Evolutionary conservation across 2,113 vertebrate genomes (phyloP).

Genomic region (Onychorhynchus coronatus): DNA sequence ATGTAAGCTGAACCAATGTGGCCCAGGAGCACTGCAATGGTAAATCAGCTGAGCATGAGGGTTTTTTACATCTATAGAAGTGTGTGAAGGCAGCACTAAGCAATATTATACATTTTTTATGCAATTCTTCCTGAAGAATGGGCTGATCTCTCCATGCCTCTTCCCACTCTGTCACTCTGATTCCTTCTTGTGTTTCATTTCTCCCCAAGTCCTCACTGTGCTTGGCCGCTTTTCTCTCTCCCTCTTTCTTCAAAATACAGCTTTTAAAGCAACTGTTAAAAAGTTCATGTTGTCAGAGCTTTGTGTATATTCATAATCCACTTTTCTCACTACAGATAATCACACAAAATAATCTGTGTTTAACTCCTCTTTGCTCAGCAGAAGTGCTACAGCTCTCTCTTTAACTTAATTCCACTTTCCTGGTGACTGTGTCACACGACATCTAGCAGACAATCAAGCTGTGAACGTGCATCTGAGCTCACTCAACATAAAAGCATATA

Average conservation of each 20-base stretch:
- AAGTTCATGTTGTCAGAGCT: background rate
- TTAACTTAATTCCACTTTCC: background rate
- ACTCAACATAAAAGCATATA: background rate
- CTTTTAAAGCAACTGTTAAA: background rate
- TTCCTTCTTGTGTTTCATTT: background rate
- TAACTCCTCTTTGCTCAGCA: background rate
- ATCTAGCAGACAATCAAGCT: background rate
- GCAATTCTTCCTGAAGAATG: background rate
- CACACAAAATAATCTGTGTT: background rate
- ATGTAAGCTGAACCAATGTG: background rate
- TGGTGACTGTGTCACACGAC: background rate
- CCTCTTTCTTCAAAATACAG: background rate
- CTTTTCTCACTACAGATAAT: background rate
- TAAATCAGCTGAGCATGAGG: background rate
- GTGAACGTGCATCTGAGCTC: background rate
- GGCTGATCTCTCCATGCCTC: fast-evolving
- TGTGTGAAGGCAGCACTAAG: background rate
- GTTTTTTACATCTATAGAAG: background rate
- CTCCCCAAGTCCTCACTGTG: background rate
- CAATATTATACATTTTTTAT: background rate
- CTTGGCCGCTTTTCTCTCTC: background rate
- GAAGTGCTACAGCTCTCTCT: background rate
- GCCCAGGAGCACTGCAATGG: background rate
- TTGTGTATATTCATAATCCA: background rate
- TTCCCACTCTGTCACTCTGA: background rate